Evolutionary conservation across 2,797 vertebrate genomes (phyloP).

Genomic region (Crax fasciolata): DNA sequence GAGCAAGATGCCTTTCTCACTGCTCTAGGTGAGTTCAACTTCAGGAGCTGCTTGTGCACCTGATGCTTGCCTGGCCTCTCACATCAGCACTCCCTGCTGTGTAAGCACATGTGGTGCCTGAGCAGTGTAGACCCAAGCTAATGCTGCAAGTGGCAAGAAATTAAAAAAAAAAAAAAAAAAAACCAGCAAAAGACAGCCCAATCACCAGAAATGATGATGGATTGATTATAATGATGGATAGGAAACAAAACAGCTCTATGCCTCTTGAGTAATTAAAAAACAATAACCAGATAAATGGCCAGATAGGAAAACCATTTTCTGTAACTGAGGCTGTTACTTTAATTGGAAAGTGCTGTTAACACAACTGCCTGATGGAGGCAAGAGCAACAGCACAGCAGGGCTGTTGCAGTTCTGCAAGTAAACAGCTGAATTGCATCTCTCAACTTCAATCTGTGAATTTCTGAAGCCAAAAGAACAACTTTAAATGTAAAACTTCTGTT

Average conservation of each 20-base stretch:
- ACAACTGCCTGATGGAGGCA: background rate
- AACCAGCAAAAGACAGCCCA: background rate
- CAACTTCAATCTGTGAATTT: constrained; percentile 32
- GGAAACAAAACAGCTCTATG: background rate
- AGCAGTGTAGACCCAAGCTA: background rate
- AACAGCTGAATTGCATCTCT: constrained; percentile 55
- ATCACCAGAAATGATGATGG: background rate
- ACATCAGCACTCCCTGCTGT: background rate
- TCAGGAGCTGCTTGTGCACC: background rate
- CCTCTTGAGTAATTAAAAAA: background rate
- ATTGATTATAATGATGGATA: background rate
- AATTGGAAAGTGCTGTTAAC: constrained; percentile 44
- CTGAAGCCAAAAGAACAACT: constrained; percentile 60
- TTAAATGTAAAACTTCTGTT: constrained; percentile 70
- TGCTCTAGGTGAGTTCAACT: background rate
- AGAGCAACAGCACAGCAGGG: constrained; percentile 32
- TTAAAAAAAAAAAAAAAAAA: background rate
- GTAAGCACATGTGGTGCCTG: background rate
- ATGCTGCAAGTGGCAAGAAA: background rate
- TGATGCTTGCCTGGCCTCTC: background rate
- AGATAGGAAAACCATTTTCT: constrained; percentile 34
- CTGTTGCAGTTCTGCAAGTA: constrained; percentile 49
- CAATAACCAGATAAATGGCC: background rate
- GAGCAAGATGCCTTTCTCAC: background rate
- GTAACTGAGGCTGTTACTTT: constrained; percentile 2